Evolutionary conservation across 2,113 vertebrate species (phyloP), one percentile per base, ranked within the genome.

Genomic region (Cisticola juncidis): DNA sequence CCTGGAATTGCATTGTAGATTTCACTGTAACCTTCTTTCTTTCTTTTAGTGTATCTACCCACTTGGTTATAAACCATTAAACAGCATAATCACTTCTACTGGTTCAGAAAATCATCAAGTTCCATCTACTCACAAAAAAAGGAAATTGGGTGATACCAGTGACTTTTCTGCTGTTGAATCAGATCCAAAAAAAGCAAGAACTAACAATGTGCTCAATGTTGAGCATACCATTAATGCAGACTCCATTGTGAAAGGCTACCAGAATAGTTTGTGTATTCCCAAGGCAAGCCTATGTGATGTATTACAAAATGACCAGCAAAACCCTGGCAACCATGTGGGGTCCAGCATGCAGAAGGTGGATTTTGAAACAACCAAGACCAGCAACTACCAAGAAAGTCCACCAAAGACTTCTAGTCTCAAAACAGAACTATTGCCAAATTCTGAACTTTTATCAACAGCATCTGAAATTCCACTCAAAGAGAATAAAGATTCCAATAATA

Each of bases 21-120:
- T 85, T 94, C 62, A 81, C 11, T 90, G 13, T 91, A 86, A 87
- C 72, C 60, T 95, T 81, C 72, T 90, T 40, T 87, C 57, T 83
- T 89, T 88, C 48, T 73, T 93, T 64, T 91, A 99, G 99, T 99
- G 99, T 96, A 99, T 99, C 90, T 99, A 99, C 95, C 99, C 99
- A 29, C 97, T 99, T 95, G 99, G 99, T 88, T 99, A 97, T 95
- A 98, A 96, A 57, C 97, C 99, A 19, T 90, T 99, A 96, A 98
- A 97, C 96, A 98, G 98, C 90, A 94, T 99, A 91, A 96, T 99
- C 96, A 86, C 97, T 97, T 97, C 98, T 97, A 45, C 95, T 53
- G n/a, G 96, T 96, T 95, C 93, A 94, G 92, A 97, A 97, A 90
- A 95, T 58, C 81, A 61, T 92, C 86, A 90, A 40, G 73, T 61